Conservation (phyloP, 1,140 invertebrate species). For the Lepidurus arcticus region DNA sequence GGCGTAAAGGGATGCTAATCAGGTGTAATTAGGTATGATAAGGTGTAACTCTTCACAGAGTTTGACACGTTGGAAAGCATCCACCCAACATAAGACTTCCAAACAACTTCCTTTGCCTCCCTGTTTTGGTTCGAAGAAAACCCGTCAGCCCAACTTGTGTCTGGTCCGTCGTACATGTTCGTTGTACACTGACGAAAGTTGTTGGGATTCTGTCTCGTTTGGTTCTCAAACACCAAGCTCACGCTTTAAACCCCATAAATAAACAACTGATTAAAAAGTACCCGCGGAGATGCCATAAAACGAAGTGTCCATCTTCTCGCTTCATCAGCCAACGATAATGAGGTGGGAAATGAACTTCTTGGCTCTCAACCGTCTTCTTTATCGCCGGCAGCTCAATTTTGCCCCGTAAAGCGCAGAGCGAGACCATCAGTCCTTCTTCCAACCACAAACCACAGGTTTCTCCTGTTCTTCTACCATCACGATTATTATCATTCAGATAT, state of each 20-base stretch:
- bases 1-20: background rate
- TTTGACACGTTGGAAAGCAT: slow-evolving; percentile 2
- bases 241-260: slow-evolving; percentile 1
- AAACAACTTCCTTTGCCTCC: background rate
- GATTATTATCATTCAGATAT: background rate
- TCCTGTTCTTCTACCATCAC: slow-evolving; percentile 5
- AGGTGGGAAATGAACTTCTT: background rate
- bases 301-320: background rate
- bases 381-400: background rate
- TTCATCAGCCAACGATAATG: slow-evolving; percentile 12
- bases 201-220: background rate
- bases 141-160: background rate
- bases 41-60: slow-evolving; percentile 16
- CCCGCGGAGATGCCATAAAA: slow-evolving; percentile 3
- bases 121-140: background rate
- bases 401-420: background rate
- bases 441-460: background rate
- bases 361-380: background rate
- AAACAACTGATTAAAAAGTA: slow-evolving; percentile 17
- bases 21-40: slow-evolving; percentile 1
- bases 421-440: background rate
- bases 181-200: background rate
- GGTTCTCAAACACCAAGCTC: background rate
- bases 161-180: background rate
- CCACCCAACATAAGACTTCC: background rate